These are phyloP conservation scores for Thunnus maccoyii DNA, from an alignment of 2,113 vertebrate species.

Conservation along the genomic window DNA sequence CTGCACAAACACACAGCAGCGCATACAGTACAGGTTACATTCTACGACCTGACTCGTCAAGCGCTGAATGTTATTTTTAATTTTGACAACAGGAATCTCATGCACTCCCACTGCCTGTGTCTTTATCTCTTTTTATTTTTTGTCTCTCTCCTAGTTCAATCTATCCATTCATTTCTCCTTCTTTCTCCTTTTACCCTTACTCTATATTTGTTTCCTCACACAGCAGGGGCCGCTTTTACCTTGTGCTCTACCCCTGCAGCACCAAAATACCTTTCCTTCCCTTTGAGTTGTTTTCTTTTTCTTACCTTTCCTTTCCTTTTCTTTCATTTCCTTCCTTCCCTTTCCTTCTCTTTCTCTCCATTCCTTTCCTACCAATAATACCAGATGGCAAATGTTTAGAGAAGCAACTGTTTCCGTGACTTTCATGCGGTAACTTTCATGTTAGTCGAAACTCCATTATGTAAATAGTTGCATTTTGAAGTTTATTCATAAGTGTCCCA, in stretches of 20 bases:
- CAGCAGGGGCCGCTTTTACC: not conserved
- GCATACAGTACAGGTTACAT: not conserved
- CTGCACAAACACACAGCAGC: not conserved
- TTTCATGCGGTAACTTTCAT: no score
- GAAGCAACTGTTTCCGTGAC: not conserved
- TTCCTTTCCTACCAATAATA: not conserved
- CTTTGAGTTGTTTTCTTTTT: not conserved
- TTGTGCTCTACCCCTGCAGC: not conserved
- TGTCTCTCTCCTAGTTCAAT: not conserved
- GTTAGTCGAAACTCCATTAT: no score
- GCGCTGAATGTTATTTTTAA: constrained; percentile 17
- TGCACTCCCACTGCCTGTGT: not conserved
- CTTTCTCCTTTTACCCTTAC: not conserved
- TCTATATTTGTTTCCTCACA: constrained; percentile 1
- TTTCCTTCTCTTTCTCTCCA: not conserved
- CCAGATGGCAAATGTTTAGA: no score
- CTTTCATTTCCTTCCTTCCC: not conserved
- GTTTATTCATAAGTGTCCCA: no score
- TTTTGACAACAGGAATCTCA: not conserved
- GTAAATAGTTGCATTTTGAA: no score
- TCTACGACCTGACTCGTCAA: not conserved
- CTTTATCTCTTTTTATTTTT: not conserved
- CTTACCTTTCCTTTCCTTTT: not conserved
- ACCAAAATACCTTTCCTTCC: not conserved
- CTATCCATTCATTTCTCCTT: not conserved